Conservation (phyloP, 2,113 vertebrate genomes). For the Thunnus maccoyii region DNA sequence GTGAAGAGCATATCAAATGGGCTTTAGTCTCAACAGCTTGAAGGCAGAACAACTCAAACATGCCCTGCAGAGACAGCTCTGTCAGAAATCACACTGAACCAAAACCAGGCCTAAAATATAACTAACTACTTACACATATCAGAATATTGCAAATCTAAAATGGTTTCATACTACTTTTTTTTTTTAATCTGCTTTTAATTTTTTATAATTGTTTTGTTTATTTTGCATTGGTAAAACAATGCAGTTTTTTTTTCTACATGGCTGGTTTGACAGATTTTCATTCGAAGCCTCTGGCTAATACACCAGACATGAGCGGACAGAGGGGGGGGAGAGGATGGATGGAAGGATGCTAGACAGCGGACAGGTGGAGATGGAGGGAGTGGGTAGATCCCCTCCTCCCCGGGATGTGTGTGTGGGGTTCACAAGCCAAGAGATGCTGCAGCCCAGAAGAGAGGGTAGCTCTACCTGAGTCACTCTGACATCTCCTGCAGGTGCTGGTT, state of each 20-base stretch:
- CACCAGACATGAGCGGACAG: conserved; percentile 62
- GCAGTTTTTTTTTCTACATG: conserved; percentile 19
- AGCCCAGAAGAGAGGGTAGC: conserved; percentile 84
- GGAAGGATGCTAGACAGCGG: conserved; percentile 76
- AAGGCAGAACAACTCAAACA: conserved; percentile 77
- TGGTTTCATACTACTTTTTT: not conserved
- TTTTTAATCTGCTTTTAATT: not conserved
- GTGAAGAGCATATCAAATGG: conserved; percentile 83
- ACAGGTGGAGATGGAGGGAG: conserved; percentile 80
- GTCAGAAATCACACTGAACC: conserved; percentile 74
- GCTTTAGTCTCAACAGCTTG: conserved; percentile 78
- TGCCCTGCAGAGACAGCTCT: conserved; percentile 73
- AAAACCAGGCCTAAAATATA: conserved; percentile 53
- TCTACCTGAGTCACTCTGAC: conserved; percentile 91
- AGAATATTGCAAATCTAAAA: conserved; percentile 49
- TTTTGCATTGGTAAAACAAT: conserved; percentile 38
- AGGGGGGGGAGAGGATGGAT: conserved; percentile 65
- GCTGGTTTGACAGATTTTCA: conserved; percentile 59
- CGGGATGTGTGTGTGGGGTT: conserved; percentile 77
- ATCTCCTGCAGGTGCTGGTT: conserved; percentile 91
- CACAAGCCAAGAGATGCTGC: conserved; percentile 86
- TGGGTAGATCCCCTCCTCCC: conserved; percentile 76
- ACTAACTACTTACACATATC: conserved; percentile 44
- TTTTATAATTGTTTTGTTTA: not conserved
- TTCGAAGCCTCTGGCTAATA: conserved; percentile 63